Evolutionary conservation across 2,797 vertebrate species (phyloP), one percentile per base, ranked within the genome.

Genomic region (Platalea minor): DNA sequence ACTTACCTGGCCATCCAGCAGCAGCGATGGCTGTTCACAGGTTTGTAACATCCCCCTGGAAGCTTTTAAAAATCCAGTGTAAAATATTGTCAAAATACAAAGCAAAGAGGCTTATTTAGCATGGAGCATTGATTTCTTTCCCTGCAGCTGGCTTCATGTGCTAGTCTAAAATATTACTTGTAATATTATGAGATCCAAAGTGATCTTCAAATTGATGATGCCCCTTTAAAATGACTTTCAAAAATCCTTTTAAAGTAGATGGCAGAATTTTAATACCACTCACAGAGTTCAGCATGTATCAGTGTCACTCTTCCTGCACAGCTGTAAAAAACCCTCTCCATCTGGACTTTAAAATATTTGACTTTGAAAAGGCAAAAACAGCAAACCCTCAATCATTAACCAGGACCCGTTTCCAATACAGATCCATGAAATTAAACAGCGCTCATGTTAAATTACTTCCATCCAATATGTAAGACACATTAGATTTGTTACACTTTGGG

Each of bases 341-440:
- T 96, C 95, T 97, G 97, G 97, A 96, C 94, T 93, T 94, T 72
- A 91, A 97, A 96, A 97, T 91, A 92, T 95, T 83, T 95, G 39
- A 91, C 89, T 97, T 97, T 80, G 94, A 84, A 96, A 93, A 93
- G 43, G 61, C 57, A 91, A 92, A 95, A 95, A 19, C 87, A 85
- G 69, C 83, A 77, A 77, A 1, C 29, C 59, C 65, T 91, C 12
- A 6, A 94, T 96, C 97, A 94, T 98, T 98, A 97, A 93, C 60
- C 83, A 79, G 93, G 83, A 95, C 91, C 85, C 86, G 43, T 89
- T 95, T 93, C 93, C 97, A 97, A 90, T 45, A 88, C 88, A 93
- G 91, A 96, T 95, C 91, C 93, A 76, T 91, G 97, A 97, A 97
- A 98, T 97, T 97, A 97, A 97, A 97, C 96, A 94, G 61, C 6